Conservation (phyloP, 2,888 invertebrate species). For the Leptinotarsa rubiginosa region DNA sequence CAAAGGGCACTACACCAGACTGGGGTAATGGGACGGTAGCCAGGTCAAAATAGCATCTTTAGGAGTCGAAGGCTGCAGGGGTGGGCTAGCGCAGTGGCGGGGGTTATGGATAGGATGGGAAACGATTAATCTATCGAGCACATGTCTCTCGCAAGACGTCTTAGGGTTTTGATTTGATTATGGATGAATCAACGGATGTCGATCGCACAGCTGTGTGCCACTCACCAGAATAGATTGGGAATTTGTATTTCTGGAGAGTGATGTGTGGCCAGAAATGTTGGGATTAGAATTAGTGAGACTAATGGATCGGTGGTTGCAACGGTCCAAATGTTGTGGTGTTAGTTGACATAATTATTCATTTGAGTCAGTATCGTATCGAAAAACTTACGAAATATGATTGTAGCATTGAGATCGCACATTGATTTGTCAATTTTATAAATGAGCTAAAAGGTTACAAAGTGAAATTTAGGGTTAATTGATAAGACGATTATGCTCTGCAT, state of each 20-base stretch:
- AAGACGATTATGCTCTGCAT: no score
- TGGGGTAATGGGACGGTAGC: conserved; percentile 50
- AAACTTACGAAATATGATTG: no score
- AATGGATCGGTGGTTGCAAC: neutral
- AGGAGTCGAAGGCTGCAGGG: conserved; percentile 44
- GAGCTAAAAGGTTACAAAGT: no score
- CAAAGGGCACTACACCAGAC: conserved; percentile 47
- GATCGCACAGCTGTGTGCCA: conserved; percentile 11
- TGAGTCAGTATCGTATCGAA: no score
- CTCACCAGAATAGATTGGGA: neutral
- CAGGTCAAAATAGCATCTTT: conserved; percentile 57
- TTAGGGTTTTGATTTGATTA: conserved; percentile 3
- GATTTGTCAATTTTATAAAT: no score
- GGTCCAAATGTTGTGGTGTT: neutral
- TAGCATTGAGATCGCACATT: no score
- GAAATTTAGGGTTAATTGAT: no score
- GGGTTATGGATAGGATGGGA: conserved; percentile 6
- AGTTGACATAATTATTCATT: neutral
- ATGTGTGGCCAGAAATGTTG: neutral
- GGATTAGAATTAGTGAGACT: neutral
- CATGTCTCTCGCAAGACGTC: conserved; percentile 29
- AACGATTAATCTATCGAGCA: conserved; percentile 27
- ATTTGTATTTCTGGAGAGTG: neutral
- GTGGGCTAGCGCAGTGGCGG: conserved; percentile 34
- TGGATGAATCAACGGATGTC: conserved; percentile 5